Evolutionary conservation across 2,797 vertebrate species (phyloP), one percentile per base, ranked within the genome.

Genomic region (Myoxocephalus aenaeus): DNA sequence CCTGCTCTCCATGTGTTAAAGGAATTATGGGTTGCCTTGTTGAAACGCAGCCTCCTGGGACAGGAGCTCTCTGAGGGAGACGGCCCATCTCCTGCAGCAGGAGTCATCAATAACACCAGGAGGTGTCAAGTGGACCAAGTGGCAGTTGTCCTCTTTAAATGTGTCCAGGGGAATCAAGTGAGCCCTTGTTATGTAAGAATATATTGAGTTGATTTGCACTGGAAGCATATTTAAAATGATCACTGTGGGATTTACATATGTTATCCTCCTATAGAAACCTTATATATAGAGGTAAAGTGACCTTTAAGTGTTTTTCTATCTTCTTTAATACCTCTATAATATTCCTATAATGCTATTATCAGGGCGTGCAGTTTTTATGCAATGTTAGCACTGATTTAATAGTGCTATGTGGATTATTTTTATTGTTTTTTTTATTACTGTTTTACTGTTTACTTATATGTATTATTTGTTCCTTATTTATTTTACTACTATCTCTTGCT

Each of bases 1-100:
- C 73, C 71, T 69, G 68, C 73, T 89, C 86, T 83, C 84, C 91
- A 94, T 92, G 94, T 95, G 94, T 88, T 94, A 89, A 92, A 94
- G 70, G 86, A 94, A 94, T 95, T 92, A 94, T 57, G 87, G 87
- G 63, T 83, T 40, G 12, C 94, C 90, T 92, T 93, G 92, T 90
- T 92, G 89, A 94, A 90, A 93, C 89, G 73, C 85, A 29, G 86
- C 89, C 83, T 84, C 87, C 74, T 70, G 86, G 91, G 89, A 89
- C 68, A 72, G 25, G 66, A 81, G 65, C 73, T 83, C 86, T 69
- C 75, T 81, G 85, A 17, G 87, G 84, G 86, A 90, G 56, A 79
- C 77, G 42, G 77, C 56, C 63, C 42, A 61, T 71, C 65, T 56
- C 76, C 82, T 75, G 78, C 83, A 81, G 75, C 90, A 78, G 77